Base-by-base conservation (phyloP, 1,140 invertebrate genomes). In the Drosophila biarmipes region DNA sequence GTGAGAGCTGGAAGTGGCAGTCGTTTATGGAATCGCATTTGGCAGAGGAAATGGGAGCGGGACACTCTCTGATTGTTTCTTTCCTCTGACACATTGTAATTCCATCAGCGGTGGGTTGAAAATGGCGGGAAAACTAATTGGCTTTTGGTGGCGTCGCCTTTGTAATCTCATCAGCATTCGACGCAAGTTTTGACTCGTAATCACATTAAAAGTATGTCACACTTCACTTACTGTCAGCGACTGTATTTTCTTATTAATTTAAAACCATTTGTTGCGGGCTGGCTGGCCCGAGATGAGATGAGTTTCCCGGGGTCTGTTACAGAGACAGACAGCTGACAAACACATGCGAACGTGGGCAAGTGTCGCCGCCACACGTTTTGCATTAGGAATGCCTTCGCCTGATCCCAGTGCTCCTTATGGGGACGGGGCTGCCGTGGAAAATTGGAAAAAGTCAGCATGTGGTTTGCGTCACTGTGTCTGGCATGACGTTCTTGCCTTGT, bases 131-230 rank as follows among this genome's bases (percentile, higher is more conserved):
- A 52, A 55, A 40, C 42, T 71, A 71, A 71, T 71, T 71, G 53
- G 51, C 64, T 71, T 56, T 71, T 40, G 42, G 40, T 12, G 67
- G 34, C 64, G 46, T n/a, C 54, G 29, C 8, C 40, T 40, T 56
- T 71, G 64, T 71, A 71, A 72, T 72, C 67, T 59, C 67, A 72
- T 72, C 68, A 72, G 58, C 57, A 77, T 63, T 75, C 71, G 40
- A 37, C 46, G 59, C 55, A 40, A 74, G 80, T 84, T 74, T 68
- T 72, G 67, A 64, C 46, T 73, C 12, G 34, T 85, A 79, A 84
- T 85, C 76, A 77, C 53, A 86, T 85, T 80, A 76, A 72, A 80
- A 66, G 58, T 76, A 61, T 87, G 82, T 87, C 84, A 89, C 81
- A 86, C 74, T 82, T 82, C 74, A 77, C 73, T 80, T 77, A 80